phyloP scores from a whole-genome alignment of 2,113 vertebrate species.

The Zosterops japonicus region DNA sequence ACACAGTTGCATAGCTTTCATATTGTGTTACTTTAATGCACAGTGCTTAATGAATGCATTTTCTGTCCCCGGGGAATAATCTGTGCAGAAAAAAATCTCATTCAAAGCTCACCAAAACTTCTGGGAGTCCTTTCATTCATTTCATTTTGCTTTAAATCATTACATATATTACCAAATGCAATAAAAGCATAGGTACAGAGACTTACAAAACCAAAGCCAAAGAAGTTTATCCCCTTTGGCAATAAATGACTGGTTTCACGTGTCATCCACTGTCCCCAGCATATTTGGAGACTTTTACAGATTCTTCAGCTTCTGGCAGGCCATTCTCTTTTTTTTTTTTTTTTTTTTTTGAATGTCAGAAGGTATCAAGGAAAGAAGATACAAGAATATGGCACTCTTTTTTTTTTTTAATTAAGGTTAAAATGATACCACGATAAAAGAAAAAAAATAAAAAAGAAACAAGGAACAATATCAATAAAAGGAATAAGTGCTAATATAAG shows the following conservation, averaged over 20 bases:
- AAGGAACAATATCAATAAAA: neutral
- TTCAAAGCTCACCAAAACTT: constrained; percentile 18
- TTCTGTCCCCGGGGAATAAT: neutral
- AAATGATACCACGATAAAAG: neutral
- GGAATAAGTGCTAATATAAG: neutral
- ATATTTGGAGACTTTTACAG: neutral
- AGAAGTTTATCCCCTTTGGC: neutral
- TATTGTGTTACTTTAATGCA: neutral
- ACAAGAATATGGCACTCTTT: neutral
- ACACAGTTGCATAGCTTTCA: neutral
- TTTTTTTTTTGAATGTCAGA: neutral
- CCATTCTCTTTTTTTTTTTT: neutral
- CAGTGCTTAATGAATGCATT: neutral
- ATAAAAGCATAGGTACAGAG: neutral
- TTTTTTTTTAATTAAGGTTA: neutral
- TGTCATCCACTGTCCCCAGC: neutral
- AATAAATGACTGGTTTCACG: neutral
- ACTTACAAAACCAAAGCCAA: neutral
- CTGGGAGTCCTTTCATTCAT: neutral
- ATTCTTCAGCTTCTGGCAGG: neutral
- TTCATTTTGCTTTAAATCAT: neutral
- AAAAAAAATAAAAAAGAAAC: neutral
- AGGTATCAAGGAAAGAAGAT: neutral
- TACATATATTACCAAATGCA: neutral
- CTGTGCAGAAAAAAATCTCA: neutral